phyloP scores from a whole-genome alignment of 2,797 vertebrate species.

The Triplophysa bombifrons region DNA sequence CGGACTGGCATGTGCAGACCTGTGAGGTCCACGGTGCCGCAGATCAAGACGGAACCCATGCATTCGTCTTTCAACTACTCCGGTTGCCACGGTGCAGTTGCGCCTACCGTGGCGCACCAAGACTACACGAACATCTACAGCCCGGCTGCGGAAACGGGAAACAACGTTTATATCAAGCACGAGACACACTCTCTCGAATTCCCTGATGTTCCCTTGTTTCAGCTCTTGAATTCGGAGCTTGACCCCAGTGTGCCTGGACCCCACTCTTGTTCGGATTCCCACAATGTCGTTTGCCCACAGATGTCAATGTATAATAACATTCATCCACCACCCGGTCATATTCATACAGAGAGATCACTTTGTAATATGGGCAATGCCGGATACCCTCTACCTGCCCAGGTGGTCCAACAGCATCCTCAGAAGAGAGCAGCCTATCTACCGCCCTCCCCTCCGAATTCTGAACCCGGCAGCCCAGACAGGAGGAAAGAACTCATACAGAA shows the following conservation, averaged over 20 bases:
- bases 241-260: conserved; percentile 82
- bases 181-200: conserved; percentile 88
- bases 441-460: conserved; percentile 93
- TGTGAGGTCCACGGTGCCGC: conserved; percentile 78
- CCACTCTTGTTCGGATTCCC: conserved; percentile 82
- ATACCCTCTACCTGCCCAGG: conserved; percentile 78
- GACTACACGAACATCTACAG: conserved; percentile 89
- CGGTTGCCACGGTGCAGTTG: conserved; percentile 75
- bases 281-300: conserved; percentile 74
- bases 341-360: conserved; percentile 75
- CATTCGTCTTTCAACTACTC: conserved; percentile 81
- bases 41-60: conserved; percentile 89
- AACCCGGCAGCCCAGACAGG: conserved; percentile 91
- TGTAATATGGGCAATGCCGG: conserved; percentile 75
- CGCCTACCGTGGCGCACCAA: conserved; percentile 73
- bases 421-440: conserved; percentile 88
- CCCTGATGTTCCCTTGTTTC: conserved; percentile 90
- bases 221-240: conserved; percentile 91
- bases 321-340: conserved; percentile 76
- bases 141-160: conserved; percentile 75
- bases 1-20: conserved; percentile 89
- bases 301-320: conserved; percentile 80
- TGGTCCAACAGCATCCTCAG: conserved; percentile 71
- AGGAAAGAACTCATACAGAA: conserved; percentile 90
- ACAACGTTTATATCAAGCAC: conserved; percentile 90